These are phyloP conservation scores for Junonia oenone DNA, from an alignment of 2,888 invertebrate species.

Conservation along the genomic window DNA sequence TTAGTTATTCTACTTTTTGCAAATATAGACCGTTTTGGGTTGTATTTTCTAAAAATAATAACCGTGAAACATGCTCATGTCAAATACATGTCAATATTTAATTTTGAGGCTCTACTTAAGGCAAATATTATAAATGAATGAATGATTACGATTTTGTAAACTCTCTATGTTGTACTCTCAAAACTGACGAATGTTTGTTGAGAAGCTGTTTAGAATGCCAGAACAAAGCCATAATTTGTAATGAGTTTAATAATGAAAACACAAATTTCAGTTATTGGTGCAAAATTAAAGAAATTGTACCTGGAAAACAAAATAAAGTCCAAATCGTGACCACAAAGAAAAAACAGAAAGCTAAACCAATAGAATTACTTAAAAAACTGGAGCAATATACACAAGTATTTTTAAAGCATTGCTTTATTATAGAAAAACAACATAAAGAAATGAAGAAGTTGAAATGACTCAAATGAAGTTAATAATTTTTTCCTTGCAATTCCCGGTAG, in stretches of 20 bases:
- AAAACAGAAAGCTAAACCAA: background rate
- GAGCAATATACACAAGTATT: constrained; percentile 5
- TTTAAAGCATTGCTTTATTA: constrained; percentile 14
- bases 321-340: background rate
- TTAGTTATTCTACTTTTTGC: constrained; percentile 20
- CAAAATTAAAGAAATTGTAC: background rate
- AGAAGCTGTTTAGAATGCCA: background rate
- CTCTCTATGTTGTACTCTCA: background rate
- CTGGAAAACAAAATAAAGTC: background rate
- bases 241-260: background rate
- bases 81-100: constrained; percentile 11
- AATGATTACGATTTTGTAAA: background rate
- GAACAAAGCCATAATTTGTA: background rate
- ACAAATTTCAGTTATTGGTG: background rate
- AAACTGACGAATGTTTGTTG: background rate
- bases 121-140: constrained; percentile 8
- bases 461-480: no score
- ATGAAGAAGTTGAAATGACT: background rate
- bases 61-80: constrained; percentile 20
- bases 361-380: constrained; percentile 2
- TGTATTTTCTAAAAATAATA: constrained; percentile 8
- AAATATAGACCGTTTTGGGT: constrained; percentile 19
- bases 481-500: no score
- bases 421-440: background rate
- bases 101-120: constrained; percentile 13